Percentiles rank a stretch among this genome's conserved stretches.
Evolutionary conservation across 1,140 invertebrate species (phyloP).

Genomic region (Bombyx mandarina): DNA sequence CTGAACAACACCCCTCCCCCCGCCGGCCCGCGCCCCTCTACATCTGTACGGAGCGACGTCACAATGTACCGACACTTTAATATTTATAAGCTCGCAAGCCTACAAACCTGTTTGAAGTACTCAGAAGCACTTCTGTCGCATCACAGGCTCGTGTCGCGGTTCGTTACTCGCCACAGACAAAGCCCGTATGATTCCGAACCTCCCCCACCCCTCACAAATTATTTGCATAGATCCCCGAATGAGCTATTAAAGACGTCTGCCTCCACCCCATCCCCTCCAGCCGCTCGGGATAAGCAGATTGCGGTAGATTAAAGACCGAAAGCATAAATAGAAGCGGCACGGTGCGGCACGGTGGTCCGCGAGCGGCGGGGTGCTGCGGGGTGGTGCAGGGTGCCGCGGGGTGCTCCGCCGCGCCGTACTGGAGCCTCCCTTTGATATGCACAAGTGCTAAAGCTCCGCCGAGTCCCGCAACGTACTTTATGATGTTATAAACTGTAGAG

Average conservation of each 20-base stretch:
- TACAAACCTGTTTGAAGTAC: constrained; percentile 44
- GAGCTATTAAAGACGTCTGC: constrained; percentile 64
- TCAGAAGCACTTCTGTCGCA: constrained; percentile 40
- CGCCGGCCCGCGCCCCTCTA: constrained; percentile 10
- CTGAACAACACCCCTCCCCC: constrained; percentile 15
- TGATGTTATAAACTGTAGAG: constrained; percentile 29
- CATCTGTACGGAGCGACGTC: constrained; percentile 3
- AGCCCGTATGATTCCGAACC: constrained; percentile 52
- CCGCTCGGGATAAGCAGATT: constrained; percentile 52
- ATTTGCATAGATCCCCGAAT: constrained; percentile 66
- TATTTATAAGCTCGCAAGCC: constrained; percentile 45
- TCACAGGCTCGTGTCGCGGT: constrained; percentile 42
- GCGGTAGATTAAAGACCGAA: constrained; percentile 66
- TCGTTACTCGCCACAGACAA: constrained; percentile 61
- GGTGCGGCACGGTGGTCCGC: constrained; percentile 7
- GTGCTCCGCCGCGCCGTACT: constrained; percentile 28
- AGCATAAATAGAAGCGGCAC: constrained; percentile 37
- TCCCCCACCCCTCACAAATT: constrained; percentile 46
- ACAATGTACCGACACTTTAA: constrained; percentile 28
- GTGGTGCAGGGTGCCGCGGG: not conserved
- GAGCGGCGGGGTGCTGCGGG: constrained; percentile 14
- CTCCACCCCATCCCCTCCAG: constrained; percentile 22
- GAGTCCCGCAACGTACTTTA: constrained; percentile 31
- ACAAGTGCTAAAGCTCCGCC: constrained; percentile 41
- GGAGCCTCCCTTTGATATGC: constrained; percentile 33